These are phyloP conservation scores for Perithous albicinctus DNA, from an alignment of 2,888 invertebrate species.

Conservation along the genomic window DNA sequence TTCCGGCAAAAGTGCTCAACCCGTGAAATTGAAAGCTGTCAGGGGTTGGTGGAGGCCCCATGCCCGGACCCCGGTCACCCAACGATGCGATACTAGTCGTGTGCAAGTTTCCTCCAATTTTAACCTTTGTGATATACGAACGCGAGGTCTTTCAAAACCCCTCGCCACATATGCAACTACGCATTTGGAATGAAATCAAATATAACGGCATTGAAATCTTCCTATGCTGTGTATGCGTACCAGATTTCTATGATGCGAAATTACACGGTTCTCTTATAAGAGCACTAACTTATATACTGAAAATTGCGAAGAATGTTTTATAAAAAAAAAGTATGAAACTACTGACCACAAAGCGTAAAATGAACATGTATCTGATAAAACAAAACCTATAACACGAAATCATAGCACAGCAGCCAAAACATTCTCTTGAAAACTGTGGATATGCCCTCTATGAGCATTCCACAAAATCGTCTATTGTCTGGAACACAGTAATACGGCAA, in stretches of 20 bases:
- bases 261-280: too few species aligned
- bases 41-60: constrained; percentile 59
- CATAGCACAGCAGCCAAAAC: background rate
- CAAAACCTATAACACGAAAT: background rate
- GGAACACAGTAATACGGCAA: background rate
- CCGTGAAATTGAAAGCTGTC: constrained; percentile 75
- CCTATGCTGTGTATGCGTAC: background rate
- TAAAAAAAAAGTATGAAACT: background rate
- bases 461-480: background rate
- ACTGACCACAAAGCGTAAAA: background rate
- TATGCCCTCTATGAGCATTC: background rate
- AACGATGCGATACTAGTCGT: constrained; percentile 35
- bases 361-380: background rate
- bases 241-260: too few species aligned
- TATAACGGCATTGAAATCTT: background rate
- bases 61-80: constrained; percentile 40
- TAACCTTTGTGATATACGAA: constrained; percentile 63
- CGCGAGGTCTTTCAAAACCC: constrained; percentile 46
- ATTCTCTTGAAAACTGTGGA: background rate
- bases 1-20: constrained; percentile 66
- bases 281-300: too few species aligned
- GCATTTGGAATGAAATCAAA: background rate
- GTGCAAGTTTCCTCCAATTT: constrained; percentile 68
- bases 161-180: constrained; percentile 21
- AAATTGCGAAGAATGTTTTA: too few species aligned